Percentiles rank a stretch among this genome's conserved stretches.
Evolutionary conservation across 2,888 invertebrate species (phyloP).

Genomic region (Apodemia hepburni): DNA sequence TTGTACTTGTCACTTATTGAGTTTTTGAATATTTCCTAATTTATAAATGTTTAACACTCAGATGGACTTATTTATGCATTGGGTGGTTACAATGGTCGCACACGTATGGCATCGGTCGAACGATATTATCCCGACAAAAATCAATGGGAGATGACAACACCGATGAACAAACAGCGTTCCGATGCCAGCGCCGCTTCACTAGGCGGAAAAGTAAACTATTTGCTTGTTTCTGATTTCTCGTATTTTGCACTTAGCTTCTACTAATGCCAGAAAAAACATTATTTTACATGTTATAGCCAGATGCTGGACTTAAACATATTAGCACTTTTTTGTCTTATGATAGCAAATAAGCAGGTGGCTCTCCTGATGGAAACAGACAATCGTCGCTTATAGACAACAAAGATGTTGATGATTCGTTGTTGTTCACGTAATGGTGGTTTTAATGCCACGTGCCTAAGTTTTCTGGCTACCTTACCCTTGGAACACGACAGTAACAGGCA

Average conservation of each 20-base stretch:
- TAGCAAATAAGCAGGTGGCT: too few species aligned
- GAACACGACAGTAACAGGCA: too few species aligned
- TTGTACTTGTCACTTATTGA: background rate
- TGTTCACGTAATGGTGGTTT: too few species aligned
- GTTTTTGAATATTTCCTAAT: background rate
- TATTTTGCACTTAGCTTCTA: background rate
- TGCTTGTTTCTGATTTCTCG: background rate
- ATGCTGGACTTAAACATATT: too few species aligned
- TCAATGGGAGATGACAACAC: conserved; percentile 88
- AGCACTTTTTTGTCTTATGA: too few species aligned
- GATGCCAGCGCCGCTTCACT: conserved; percentile 88
- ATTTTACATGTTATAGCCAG: too few species aligned
- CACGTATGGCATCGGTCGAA: conserved; percentile 88
- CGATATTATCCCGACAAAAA: conserved; percentile 87
- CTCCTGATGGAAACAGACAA: too few species aligned
- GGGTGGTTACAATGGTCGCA: conserved; percentile 90
- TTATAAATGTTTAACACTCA: conserved; percentile 34
- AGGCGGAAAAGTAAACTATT: conserved; percentile 76
- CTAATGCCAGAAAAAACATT: background rate
- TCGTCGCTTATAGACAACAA: too few species aligned
- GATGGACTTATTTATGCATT: conserved; percentile 89
- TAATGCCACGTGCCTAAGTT: too few species aligned
- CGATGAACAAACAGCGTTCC: conserved; percentile 88
- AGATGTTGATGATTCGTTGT: too few species aligned
- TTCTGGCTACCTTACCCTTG: too few species aligned